These are phyloP conservation scores for Malacoraja senta DNA, from an alignment of 2,797 vertebrate species.

Conservation along the genomic window DNA sequence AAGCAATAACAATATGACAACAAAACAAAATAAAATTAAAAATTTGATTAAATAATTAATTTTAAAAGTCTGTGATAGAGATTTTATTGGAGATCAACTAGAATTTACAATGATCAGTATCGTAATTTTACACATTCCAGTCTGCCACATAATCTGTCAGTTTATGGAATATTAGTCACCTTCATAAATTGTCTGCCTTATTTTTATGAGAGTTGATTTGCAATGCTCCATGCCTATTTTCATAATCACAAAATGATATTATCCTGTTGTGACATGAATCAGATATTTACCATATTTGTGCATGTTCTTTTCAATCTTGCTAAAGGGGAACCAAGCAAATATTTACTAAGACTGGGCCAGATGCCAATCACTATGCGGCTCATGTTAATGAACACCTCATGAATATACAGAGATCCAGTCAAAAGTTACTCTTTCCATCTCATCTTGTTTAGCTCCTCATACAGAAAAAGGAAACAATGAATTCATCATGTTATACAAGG, in stretches of 20 bases:
- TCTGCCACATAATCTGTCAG: background rate
- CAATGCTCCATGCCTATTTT: background rate
- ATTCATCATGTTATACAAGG: background rate
- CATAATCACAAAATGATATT: background rate
- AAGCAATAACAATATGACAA: background rate
- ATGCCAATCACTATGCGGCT: background rate
- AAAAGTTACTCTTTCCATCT: background rate
- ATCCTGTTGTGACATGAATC: background rate
- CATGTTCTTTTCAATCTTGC: background rate
- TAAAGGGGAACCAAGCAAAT: background rate
- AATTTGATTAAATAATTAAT: background rate
- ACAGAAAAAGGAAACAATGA: background rate
- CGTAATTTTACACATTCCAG: background rate
- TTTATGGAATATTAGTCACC: background rate
- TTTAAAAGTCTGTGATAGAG: background rate
- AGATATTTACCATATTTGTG: background rate
- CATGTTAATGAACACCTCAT: background rate
- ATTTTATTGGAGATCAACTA: background rate
- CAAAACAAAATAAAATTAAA: background rate
- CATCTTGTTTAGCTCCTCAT: background rate
- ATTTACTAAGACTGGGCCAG: background rate
- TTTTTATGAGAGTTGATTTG: background rate
- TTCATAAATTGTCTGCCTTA: background rate
- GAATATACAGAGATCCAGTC: background rate
- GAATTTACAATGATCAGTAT: background rate